phyloP scores from a whole-genome alignment of 1,140 invertebrate species.

The Cyclina sinensis region DNA sequence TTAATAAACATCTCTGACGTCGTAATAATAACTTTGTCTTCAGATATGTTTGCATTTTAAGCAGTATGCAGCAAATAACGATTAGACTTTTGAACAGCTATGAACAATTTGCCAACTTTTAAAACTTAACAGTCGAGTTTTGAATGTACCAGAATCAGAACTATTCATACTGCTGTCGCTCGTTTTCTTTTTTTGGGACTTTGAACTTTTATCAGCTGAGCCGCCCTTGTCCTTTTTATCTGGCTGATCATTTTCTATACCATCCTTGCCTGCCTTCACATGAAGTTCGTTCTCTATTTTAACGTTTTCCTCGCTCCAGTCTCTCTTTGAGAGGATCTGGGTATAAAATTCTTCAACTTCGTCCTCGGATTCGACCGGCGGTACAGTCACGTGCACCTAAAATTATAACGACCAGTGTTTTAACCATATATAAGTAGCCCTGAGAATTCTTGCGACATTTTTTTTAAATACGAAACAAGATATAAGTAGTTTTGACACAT shows the following conservation, averaged over 20 bases:
- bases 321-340: conserved; percentile 5
- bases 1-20: too few species aligned
- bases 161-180: conserved; percentile 67
- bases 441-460: too few species aligned
- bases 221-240: neutral
- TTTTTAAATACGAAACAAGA: too few species aligned
- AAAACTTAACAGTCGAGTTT: conserved; percentile 1
- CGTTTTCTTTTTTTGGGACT: conserved; percentile 4
- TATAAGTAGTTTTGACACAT: neutral
- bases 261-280: neutral
- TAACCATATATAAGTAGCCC: too few species aligned
- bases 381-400: neutral
- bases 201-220: neutral
- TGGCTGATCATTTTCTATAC: neutral
- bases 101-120: neutral
- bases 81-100: neutral
- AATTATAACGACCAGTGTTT: neutral
- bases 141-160: conserved; percentile 74
- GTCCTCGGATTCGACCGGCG: neutral
- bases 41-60: neutral
- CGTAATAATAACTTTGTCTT: too few species aligned
- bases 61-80: neutral
- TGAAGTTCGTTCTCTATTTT: neutral
- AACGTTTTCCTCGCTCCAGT: conserved; percentile 16
- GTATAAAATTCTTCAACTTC: conserved; percentile 50